A percentile compares a stretch with the other conserved stretches of the same genome.
These are phyloP conservation scores for Drosophila subobscura DNA, from an alignment of 1,140 invertebrate genomes.

Conservation along the genomic window DNA sequence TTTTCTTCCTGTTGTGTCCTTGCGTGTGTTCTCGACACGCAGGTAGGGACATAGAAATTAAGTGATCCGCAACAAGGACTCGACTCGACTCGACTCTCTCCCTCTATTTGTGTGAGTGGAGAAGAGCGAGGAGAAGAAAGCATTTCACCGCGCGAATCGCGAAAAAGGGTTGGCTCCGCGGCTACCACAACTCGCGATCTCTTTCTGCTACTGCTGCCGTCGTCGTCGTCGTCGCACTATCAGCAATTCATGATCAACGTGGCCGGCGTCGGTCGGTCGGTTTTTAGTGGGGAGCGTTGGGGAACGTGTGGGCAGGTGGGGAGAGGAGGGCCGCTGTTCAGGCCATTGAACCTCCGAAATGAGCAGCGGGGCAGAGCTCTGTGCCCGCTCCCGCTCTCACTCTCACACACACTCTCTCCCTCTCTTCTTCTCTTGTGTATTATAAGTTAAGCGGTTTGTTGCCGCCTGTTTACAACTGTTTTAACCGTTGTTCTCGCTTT, in stretches of 20 bases:
- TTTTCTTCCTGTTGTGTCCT: conserved; percentile 37
- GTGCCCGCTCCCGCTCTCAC: conserved; percentile 9
- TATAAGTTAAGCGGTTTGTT: conserved; percentile 66
- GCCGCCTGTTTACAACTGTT: conserved; percentile 71
- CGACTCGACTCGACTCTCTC: conserved; percentile 24
- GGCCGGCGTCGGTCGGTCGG: conserved; percentile 26
- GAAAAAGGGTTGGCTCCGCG: conserved; percentile 26
- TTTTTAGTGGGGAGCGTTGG: neutral
- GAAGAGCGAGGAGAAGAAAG: conserved; percentile 53
- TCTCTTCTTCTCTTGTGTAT: conserved; percentile 28
- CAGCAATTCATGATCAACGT: conserved; percentile 68
- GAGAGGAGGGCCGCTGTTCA: conserved; percentile 44
- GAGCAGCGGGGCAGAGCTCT: conserved; percentile 26
- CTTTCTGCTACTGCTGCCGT: conserved; percentile 12
- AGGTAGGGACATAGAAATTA: conserved; percentile 26
- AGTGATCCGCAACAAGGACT: neutral
- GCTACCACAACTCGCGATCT: too few relatives aligned
- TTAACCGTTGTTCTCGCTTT: conserved; percentile 67
- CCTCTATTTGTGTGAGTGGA: conserved; percentile 34
- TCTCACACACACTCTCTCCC: conserved; percentile 11
- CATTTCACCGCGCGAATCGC: conserved; percentile 48
- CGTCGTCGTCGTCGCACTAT: conserved; percentile 42
- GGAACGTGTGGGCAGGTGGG: conserved; percentile 3
- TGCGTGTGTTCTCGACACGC: neutral
- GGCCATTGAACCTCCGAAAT: conserved; percentile 72